phyloP scores from a whole-genome alignment of 2,113 vertebrate species.

The Aythya baeri region DNA sequence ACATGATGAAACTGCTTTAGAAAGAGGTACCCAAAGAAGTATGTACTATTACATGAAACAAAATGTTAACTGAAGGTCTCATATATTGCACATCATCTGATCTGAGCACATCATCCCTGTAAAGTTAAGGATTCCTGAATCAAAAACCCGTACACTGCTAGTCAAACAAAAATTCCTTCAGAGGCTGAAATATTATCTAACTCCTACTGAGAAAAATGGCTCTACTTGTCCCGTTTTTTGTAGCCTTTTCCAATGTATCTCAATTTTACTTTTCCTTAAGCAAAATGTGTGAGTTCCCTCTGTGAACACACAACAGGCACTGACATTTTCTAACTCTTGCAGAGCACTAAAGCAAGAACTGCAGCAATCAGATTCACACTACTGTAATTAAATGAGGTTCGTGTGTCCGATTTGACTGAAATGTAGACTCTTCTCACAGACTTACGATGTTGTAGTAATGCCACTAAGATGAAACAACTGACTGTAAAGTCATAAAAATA shows the following conservation, averaged over 20 bases:
- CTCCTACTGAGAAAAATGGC: background rate
- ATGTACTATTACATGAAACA: background rate
- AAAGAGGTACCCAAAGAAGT: background rate
- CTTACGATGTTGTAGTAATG: background rate
- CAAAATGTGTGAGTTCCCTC: background rate
- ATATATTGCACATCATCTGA: background rate
- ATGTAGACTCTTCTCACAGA: background rate
- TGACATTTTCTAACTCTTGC: background rate
- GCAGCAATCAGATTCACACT: background rate
- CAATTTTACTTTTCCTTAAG: background rate
- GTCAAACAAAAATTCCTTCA: background rate
- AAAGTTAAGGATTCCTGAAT: background rate
- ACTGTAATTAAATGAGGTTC: background rate
- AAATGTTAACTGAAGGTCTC: background rate
- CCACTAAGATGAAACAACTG: background rate
- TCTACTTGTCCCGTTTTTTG: background rate
- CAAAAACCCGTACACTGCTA: background rate
- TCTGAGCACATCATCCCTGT: background rate
- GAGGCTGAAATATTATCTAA: background rate
- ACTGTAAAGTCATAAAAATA: background rate
- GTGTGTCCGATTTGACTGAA: background rate
- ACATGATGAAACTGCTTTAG: background rate
- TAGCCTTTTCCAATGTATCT: background rate
- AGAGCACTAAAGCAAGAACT: background rate
- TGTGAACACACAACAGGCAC: background rate